A percentile compares a stretch with the other conserved stretches of the same genome.
These are phyloP conservation scores for Semnornis frantzii DNA, from an alignment of 2,113 vertebrate genomes.

Conservation along the genomic window DNA sequence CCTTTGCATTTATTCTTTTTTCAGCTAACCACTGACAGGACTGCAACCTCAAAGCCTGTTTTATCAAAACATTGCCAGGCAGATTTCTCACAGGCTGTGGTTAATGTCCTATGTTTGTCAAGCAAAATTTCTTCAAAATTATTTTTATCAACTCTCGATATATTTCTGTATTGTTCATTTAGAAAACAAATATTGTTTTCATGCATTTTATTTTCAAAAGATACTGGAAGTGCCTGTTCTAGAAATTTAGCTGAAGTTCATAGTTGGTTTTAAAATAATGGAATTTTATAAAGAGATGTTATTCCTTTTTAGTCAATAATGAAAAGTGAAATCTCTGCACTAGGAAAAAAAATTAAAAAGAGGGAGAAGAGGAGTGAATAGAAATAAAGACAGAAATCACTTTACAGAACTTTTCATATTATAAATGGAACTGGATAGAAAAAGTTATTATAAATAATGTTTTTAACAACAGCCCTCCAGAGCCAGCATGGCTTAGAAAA, in stretches of 20 bases:
- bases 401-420: background rate
- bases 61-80: background rate
- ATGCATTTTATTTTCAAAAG: background rate
- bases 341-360: background rate
- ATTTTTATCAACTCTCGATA: background rate
- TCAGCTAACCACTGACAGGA: background rate
- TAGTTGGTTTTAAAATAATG: background rate
- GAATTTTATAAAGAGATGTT: background rate
- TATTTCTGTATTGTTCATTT: background rate
- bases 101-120: background rate
- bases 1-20: background rate
- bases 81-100: background rate
- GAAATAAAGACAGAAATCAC: background rate
- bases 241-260: background rate
- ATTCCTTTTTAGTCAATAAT: background rate
- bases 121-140: background rate
- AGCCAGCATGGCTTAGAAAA: background rate
- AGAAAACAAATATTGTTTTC: background rate
- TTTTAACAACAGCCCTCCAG: background rate
- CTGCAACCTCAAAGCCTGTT: background rate
- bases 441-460: background rate
- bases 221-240: background rate
- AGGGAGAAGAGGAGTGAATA: background rate
- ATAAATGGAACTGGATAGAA: background rate
- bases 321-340: background rate